Evolutionary conservation across 2,797 vertebrate species (phyloP).

Genomic region (Micromesistius poutassou): DNA sequence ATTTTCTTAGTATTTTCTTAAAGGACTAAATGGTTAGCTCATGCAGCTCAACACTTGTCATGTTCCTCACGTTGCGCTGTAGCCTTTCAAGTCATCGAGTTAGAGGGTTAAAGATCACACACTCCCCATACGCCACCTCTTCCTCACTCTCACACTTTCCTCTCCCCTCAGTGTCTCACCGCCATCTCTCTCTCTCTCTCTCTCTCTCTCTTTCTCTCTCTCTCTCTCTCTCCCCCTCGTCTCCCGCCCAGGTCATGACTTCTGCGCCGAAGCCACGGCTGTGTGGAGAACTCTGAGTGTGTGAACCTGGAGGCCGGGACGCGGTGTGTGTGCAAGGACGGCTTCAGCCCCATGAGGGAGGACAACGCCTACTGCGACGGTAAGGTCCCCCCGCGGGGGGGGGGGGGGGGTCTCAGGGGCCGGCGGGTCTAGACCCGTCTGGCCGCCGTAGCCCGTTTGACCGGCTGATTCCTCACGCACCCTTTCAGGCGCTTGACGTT

Average conservation of each 20-base stretch:
- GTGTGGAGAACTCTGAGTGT: slow-evolving; percentile 90
- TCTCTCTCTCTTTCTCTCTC: slow-evolving; percentile 24
- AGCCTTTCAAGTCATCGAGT: too few relatives aligned
- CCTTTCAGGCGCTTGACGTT: too few relatives aligned
- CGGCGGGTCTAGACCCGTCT: too few relatives aligned
- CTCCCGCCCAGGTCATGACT: slow-evolving; percentile 84
- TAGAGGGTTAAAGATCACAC: too few relatives aligned
- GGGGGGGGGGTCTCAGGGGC: background rate
- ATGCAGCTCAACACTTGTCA: too few relatives aligned
- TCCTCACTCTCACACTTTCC: background rate
- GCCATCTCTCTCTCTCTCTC: slow-evolving; percentile 10
- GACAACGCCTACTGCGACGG: slow-evolving; percentile 98
- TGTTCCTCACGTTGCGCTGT: too few relatives aligned
- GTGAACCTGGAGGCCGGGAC: slow-evolving; percentile 88
- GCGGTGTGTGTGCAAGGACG: slow-evolving; percentile 88
- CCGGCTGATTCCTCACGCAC: too few relatives aligned
- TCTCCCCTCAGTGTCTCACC: background rate
- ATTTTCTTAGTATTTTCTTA: too few relatives aligned
- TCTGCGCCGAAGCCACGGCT: slow-evolving; percentile 87
- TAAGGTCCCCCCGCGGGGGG: slow-evolving; percentile 48
- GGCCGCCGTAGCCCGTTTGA: too few relatives aligned
- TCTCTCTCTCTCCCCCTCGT: background rate
- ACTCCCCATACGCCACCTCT: background rate
- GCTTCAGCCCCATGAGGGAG: slow-evolving; percentile 88
- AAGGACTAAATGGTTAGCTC: too few relatives aligned